Percentiles rank a stretch among this genome's conserved stretches.
Conservation (phyloP, 2,888 invertebrate species). For the Drosophila eohydei region DNA sequence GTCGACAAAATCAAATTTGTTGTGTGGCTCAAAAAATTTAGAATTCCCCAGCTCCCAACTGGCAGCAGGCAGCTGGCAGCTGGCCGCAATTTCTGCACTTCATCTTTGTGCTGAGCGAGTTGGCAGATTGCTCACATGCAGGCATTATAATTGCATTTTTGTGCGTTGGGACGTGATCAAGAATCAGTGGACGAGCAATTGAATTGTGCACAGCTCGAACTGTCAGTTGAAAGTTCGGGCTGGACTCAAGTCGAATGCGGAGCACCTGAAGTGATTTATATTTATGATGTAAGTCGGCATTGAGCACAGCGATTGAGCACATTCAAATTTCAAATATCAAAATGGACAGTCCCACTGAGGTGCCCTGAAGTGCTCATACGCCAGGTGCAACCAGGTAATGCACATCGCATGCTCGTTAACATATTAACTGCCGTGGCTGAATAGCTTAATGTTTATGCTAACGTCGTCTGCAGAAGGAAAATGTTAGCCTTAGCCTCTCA, state of each 20-base stretch:
- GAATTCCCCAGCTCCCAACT: background rate
- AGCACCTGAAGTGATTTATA: constrained; percentile 26
- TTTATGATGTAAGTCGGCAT: background rate
- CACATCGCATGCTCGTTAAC: constrained; percentile 30
- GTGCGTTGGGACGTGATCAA: constrained; percentile 33
- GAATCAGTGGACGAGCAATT: constrained; percentile 1
- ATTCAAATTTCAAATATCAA: constrained; percentile 12
- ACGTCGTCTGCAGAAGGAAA: background rate
- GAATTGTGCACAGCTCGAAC: background rate
- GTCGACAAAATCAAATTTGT: no score
- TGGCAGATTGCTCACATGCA: background rate
- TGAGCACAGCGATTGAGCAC: background rate
- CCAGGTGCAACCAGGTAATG: constrained; percentile 14
- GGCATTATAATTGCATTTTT: constrained; percentile 62
- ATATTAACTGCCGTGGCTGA: background rate
- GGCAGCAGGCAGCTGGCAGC: background rate
- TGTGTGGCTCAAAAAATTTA: background rate
- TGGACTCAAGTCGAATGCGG: background rate
- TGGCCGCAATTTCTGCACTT: background rate
- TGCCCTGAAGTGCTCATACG: constrained; percentile 14
- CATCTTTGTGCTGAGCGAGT: background rate
- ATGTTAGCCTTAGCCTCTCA: no score
- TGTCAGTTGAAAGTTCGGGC: constrained; percentile 7
- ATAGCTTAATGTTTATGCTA: constrained; percentile 1
- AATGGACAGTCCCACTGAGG: background rate